Evolutionary conservation across 2,797 vertebrate species (phyloP).

Genomic region (Erethizon dorsatum): DNA sequence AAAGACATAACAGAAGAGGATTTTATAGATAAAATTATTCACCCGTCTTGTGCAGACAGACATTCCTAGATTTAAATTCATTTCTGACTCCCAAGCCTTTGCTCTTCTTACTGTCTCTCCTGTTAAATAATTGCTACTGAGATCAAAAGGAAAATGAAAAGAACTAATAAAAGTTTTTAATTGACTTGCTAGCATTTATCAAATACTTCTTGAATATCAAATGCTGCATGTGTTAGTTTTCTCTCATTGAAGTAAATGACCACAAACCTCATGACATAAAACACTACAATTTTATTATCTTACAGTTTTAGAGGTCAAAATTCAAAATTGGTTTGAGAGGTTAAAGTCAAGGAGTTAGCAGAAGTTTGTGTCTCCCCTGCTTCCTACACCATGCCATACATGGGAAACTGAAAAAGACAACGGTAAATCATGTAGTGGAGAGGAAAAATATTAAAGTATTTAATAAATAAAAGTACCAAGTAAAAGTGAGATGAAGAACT

Average conservation of each 20-base stretch:
- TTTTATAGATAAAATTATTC: not conserved
- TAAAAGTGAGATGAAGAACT: not conserved
- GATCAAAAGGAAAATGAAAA: not conserved
- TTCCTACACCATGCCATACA: not conserved
- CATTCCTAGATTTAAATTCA: not conserved
- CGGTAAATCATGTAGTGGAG: no score
- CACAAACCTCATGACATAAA: not conserved
- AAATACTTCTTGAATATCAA: not conserved
- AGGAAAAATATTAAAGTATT: not conserved
- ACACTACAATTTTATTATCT: no score
- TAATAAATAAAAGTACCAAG: not conserved
- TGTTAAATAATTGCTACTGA: not conserved
- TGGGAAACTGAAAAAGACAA: not conserved
- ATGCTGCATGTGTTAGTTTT: not conserved
- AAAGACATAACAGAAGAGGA: not conserved
- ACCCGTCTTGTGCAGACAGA: not conserved
- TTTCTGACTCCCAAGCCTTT: not conserved
- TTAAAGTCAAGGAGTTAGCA: fast-evolving
- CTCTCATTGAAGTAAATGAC: not conserved
- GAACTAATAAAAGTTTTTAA: not conserved
- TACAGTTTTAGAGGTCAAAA: not conserved
- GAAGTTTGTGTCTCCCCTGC: not conserved
- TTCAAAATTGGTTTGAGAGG: not conserved
- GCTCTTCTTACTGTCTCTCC: not conserved
- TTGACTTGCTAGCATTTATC: not conserved